Evolutionary conservation across 2,797 vertebrate species (phyloP), one percentile per base, ranked within the genome.

Genomic region (Gouania willdenowi): DNA sequence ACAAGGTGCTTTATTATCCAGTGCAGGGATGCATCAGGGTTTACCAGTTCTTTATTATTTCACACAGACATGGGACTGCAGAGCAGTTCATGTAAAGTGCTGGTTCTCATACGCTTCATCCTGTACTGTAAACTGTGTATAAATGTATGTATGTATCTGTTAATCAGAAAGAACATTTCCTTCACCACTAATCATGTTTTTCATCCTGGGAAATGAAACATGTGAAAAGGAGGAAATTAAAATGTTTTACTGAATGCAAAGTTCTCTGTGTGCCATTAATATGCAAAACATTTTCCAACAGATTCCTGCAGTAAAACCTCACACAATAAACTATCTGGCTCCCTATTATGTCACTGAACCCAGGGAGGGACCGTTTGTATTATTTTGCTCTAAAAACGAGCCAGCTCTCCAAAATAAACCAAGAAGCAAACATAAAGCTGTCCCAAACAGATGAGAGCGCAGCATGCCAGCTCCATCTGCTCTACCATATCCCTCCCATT

Each of bases 81-180:
- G 66, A 67, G 75, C 71, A 35, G 68, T 82, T 71, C 6, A 12
- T 79, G 74, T 77, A 79, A 60, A 77, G 67, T 54, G 9, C 22
- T 75, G 59, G 66, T 60, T 51, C 20, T 45, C 48, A 31, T 1
- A 14, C 21, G 40, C 34, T 21, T 32, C 8, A 32, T 29, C n/a
- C 27, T 27, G 14, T n/a, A n/a, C n/a, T n/a, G n/a, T n/a, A n/a
- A n/a, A n/a, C n/a, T n/a, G n/a, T n/a, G n/a, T n/a, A n/a, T n/a
- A n/a, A n/a, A n/a, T n/a, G 12, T 47, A 5, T 59, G 21, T 51
- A 2, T 46, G 14, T 55, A 12, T 52, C 4, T 27, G 2, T 29
- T 27, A 60, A 24, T 41, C 14, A 14, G 13, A 22, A 39, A 35
- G 39, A 25, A 4, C 18, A 29, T 45, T 68, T 21, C 17, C 17